A percentile compares a stretch with the other conserved stretches of the same genome.
phyloP scores from a whole-genome alignment of 2,797 vertebrate genomes.

The Serranus cabrilla region DNA sequence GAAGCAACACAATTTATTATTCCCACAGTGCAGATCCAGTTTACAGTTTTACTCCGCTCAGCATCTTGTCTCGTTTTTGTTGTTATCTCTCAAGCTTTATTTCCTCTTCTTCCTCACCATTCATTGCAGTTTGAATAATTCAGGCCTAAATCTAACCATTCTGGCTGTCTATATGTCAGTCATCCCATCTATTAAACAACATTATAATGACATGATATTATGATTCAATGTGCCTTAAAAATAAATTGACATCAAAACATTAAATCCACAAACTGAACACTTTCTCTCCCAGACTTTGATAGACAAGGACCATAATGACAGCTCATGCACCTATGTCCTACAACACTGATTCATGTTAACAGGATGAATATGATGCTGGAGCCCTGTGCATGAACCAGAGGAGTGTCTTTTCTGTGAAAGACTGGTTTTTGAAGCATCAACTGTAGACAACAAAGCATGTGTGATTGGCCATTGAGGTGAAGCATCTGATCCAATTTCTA shows the following conservation, averaged over 20 bases:
- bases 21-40: constrained; percentile 16
- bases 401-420: neutral
- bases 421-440: neutral
- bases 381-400: constrained; percentile 4
- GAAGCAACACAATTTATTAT: constrained; percentile 38
- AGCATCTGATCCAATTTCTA: neutral
- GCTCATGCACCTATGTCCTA: constrained; percentile 6
- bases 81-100: constrained; percentile 13
- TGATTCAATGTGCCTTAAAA: neutral
- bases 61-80: constrained; percentile 14
- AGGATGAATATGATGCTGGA: constrained; percentile 11
- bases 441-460: neutral
- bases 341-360: constrained; percentile 9
- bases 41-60: constrained; percentile 23
- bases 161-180: neutral
- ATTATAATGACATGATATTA: constrained; percentile 1
- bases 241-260: neutral
- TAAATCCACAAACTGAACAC: neutral
- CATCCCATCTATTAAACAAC: constrained; percentile 2
- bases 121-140: constrained; percentile 14
- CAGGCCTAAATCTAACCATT: neutral
- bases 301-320: neutral
- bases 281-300: constrained; percentile 6
- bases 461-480: neutral
- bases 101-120: neutral